Conservation (phyloP, 2,797 vertebrate genomes). For the Cyprinella venusta region DNA sequence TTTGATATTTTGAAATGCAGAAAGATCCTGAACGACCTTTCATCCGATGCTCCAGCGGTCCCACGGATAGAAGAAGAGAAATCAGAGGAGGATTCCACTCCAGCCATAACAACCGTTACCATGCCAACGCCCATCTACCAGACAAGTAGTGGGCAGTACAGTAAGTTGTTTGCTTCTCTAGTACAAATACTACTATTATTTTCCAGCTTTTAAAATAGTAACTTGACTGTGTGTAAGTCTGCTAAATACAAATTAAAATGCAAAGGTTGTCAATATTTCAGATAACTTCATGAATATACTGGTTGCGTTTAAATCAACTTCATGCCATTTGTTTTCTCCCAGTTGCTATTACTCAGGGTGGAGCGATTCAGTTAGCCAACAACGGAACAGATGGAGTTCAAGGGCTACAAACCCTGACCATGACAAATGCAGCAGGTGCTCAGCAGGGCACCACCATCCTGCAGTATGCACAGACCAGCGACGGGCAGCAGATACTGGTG, state of each 20-base stretch:
- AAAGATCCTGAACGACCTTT: constrained; percentile 98
- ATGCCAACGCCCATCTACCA: constrained; percentile 99
- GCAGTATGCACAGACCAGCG: constrained; percentile 98
- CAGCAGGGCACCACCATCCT: constrained; percentile 95
- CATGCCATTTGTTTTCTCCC: constrained; percentile 18
- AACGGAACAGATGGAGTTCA: constrained; percentile 97
- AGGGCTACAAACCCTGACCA: constrained; percentile 94
- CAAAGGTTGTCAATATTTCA: neutral
- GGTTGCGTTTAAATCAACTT: neutral
- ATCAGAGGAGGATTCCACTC: constrained; percentile 92
- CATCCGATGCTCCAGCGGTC: constrained; percentile 94
- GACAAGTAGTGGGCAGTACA: constrained; percentile 99
- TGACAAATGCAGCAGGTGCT: constrained; percentile 89
- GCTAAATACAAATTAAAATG: neutral
- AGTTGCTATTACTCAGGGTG: constrained; percentile 99
- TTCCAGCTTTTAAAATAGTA: neutral
- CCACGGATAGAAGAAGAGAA: constrained; percentile 98
- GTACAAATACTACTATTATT: neutral
- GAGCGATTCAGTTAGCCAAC: constrained; percentile 97
- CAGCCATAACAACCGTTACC: constrained; percentile 96
- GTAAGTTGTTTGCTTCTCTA: constrained; percentile 76
- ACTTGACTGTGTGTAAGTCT: neutral
- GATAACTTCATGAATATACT: neutral
- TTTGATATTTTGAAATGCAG: constrained; percentile 69
- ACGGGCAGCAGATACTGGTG: constrained; percentile 98